Percentiles rank a stretch among this genome's conserved stretches.
Conservation (phyloP, 2,113 vertebrate genomes). For the Tringa solitaria region DNA sequence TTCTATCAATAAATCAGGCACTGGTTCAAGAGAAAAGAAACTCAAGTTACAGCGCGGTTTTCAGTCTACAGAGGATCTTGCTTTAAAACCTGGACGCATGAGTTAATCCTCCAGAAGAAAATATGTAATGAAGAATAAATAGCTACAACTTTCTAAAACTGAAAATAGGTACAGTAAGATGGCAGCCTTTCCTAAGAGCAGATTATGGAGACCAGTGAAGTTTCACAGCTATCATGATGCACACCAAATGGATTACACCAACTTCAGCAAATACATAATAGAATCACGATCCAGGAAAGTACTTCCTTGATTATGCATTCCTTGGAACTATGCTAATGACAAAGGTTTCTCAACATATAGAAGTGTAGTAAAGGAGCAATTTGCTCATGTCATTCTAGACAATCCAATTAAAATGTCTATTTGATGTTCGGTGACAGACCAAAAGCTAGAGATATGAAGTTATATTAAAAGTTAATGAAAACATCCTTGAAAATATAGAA, state of each 20-base stretch:
- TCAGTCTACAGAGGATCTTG: not conserved
- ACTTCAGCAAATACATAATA: not conserved
- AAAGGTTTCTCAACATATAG: not conserved
- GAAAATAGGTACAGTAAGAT: not conserved
- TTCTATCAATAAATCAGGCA: not conserved
- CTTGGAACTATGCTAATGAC: not conserved
- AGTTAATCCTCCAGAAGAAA: not conserved
- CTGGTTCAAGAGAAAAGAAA: not conserved
- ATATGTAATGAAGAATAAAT: not conserved
- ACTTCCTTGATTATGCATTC: not conserved
- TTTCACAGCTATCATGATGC: fast-evolving
- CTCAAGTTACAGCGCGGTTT: not conserved
- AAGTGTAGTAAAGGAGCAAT: not conserved
- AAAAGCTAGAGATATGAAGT: not conserved
- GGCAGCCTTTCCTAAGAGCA: not conserved
- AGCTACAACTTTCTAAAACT: not conserved
- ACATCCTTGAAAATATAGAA: not conserved
- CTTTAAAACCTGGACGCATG: not conserved
- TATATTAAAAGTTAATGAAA: not conserved
- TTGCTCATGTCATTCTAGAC: not conserved
- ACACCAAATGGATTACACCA: not conserved
- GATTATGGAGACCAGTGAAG: not conserved
- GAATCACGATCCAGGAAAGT: not conserved
- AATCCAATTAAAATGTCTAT: not conserved
- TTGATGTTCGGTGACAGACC: not conserved